phyloP scores from a whole-genome alignment of 2,888 invertebrate genomes.

The Yponomeuta evonymella region DNA sequence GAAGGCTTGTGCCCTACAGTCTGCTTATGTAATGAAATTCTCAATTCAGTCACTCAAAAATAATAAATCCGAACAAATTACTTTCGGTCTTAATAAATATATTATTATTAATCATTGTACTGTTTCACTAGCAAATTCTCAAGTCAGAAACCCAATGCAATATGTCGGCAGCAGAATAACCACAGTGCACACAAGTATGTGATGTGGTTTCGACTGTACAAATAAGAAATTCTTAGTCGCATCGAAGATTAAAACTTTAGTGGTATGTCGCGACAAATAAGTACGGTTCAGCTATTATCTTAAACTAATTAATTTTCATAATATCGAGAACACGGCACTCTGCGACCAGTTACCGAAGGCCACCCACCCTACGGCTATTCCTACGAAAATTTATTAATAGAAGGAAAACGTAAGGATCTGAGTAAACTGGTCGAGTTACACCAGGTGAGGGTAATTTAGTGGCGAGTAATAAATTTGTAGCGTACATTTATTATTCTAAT shows the following conservation, averaged over 20 bases:
- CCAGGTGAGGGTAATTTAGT: slow-evolving; percentile 46
- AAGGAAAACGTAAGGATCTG: slow-evolving; percentile 23
- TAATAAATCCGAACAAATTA: too few relatives aligned
- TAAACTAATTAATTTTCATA: slow-evolving; percentile 45
- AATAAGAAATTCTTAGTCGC: neutral
- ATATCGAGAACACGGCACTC: slow-evolving; percentile 30
- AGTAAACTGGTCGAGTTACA: slow-evolving; percentile 34
- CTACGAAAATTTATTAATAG: neutral
- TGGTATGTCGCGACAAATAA: neutral
- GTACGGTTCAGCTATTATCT: slow-evolving; percentile 31
- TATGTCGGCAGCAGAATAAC: too few relatives aligned
- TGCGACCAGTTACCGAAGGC: slow-evolving; percentile 30
- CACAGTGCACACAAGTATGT: too few relatives aligned
- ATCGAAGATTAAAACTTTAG: neutral
- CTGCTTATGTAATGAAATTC: too few relatives aligned
- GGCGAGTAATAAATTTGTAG: slow-evolving; percentile 38
- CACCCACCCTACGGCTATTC: slow-evolving; percentile 19
- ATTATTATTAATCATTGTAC: too few relatives aligned
- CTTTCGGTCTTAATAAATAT: too few relatives aligned
- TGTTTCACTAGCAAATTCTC: too few relatives aligned
- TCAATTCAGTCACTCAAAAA: too few relatives aligned
- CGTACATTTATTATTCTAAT: slow-evolving; percentile 33
- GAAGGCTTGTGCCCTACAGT: too few relatives aligned
- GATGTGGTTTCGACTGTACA: too few relatives aligned
- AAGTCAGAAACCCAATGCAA: too few relatives aligned